phyloP scores from a whole-genome alignment of 1,140 invertebrate species.

The Leptinotarsa defecta region DNA sequence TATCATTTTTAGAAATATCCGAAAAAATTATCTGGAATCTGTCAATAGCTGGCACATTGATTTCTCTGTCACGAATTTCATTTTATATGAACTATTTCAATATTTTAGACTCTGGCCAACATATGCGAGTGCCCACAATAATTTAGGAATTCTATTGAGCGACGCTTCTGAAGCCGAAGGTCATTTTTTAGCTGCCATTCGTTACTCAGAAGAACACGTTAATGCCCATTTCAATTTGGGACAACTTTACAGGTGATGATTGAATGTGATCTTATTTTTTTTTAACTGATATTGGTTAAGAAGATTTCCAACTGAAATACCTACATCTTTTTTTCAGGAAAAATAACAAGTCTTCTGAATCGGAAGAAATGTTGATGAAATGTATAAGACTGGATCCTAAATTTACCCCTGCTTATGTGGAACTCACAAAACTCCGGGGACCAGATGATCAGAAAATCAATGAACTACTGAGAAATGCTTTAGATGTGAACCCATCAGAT shows the following conservation, averaged over 20 bases:
- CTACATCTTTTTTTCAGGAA: constrained; percentile 59
- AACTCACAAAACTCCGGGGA: constrained; percentile 64
- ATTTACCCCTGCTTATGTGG: constrained; percentile 71
- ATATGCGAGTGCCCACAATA: constrained; percentile 88
- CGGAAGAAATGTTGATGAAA: constrained; percentile 68
- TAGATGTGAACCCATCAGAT: constrained; percentile 66
- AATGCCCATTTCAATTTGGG: constrained; percentile 88
- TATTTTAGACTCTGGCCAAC: constrained; percentile 77
- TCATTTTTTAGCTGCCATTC: constrained; percentile 78
- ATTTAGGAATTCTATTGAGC: constrained; percentile 78
- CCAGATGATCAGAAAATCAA: constrained; percentile 61
- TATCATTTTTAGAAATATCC: too few species aligned
- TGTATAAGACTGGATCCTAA: constrained; percentile 68
- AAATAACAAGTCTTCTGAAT: constrained; percentile 67
- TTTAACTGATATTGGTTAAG: background rate
- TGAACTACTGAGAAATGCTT: constrained; percentile 61
- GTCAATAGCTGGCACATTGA: too few species aligned
- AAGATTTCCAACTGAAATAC: too few species aligned
- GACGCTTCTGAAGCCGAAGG: constrained; percentile 70
- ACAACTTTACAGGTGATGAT: constrained; percentile 75
- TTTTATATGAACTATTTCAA: too few species aligned
- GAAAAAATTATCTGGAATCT: too few species aligned
- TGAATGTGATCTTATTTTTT: background rate
- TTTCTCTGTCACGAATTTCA: too few species aligned
- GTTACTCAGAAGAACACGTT: constrained; percentile 75